Conservation (phyloP, 2,797 vertebrate species). For the Lacerta viridis region DNA sequence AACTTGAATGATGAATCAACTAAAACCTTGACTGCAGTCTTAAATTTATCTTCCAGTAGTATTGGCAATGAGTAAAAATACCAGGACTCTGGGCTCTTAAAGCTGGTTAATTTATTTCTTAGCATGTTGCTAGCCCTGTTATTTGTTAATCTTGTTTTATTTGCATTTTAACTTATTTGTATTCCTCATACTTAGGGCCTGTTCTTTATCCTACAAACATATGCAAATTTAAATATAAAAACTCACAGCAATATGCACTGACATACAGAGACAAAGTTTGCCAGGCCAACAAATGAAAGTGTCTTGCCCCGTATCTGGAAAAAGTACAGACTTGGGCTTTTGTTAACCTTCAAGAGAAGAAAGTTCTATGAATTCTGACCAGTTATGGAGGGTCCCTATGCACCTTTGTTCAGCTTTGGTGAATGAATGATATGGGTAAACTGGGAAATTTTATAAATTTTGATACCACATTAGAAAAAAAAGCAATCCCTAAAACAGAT, state of each 20-base stretch:
- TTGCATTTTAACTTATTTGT: not conserved
- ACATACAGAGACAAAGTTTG: not conserved
- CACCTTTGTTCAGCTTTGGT: not conserved
- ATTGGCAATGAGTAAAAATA: not conserved
- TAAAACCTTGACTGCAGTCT: not conserved
- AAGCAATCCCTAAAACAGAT: not conserved
- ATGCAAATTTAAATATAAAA: not conserved
- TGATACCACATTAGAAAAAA: not conserved
- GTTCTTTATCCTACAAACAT: not conserved
- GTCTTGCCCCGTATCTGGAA: no score
- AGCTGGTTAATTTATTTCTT: not conserved
- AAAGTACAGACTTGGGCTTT: not conserved
- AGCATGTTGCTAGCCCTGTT: not conserved
- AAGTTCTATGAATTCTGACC: not conserved
- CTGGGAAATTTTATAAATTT: not conserved
- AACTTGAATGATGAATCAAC: not conserved
- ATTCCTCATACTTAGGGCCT: not conserved
- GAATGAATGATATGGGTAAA: not conserved
- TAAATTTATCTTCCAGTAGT: not conserved
- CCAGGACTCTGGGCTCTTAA: not conserved
- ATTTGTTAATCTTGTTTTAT: not conserved
- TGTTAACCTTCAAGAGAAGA: not conserved
- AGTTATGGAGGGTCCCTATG: not conserved
- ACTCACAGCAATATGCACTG: not conserved
- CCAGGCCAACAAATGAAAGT: no score